Evolutionary conservation across 1,140 invertebrate species (phyloP).

Genomic region (Idris sp.): DNA sequence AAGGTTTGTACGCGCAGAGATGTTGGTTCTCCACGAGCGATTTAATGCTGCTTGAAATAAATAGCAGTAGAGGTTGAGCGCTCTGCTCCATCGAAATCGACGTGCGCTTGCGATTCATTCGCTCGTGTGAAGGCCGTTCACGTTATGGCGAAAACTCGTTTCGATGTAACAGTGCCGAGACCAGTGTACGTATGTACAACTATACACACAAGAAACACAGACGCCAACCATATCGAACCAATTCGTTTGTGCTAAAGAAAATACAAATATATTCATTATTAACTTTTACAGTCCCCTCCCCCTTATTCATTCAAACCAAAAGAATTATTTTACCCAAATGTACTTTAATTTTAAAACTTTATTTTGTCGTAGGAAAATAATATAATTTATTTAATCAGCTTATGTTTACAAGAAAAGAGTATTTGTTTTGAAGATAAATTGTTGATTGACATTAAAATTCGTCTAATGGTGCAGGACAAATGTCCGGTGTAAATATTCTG

Average conservation of each 20-base stretch:
- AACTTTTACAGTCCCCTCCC: background rate
- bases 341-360: too few relatives aligned
- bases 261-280: conserved; percentile 30
- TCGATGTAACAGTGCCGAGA: conserved; percentile 61
- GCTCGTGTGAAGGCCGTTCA: conserved; percentile 66
- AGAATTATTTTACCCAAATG: too few relatives aligned
- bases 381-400: too few relatives aligned
- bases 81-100: conserved; percentile 59
- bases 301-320: too few relatives aligned
- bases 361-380: too few relatives aligned
- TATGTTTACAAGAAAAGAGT: too few relatives aligned
- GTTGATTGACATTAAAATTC: too few relatives aligned
- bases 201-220: conserved; percentile 9
- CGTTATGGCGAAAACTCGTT: conserved; percentile 65
- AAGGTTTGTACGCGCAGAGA: conserved; percentile 55
- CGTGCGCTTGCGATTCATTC: conserved; percentile 61
- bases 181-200: conserved; percentile 36
- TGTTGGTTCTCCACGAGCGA: conserved; percentile 51
- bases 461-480: conserved; percentile 21
- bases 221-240: conserved; percentile 46
- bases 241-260: conserved; percentile 32
- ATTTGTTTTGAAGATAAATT: too few relatives aligned
- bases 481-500: conserved; percentile 18
- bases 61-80: conserved; percentile 58
- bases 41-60: conserved; percentile 62